A percentile compares a stretch with the other conserved stretches of the same genome.
phyloP scores from a whole-genome alignment of 1,140 invertebrate genomes.

The Saxidomus purpurata region DNA sequence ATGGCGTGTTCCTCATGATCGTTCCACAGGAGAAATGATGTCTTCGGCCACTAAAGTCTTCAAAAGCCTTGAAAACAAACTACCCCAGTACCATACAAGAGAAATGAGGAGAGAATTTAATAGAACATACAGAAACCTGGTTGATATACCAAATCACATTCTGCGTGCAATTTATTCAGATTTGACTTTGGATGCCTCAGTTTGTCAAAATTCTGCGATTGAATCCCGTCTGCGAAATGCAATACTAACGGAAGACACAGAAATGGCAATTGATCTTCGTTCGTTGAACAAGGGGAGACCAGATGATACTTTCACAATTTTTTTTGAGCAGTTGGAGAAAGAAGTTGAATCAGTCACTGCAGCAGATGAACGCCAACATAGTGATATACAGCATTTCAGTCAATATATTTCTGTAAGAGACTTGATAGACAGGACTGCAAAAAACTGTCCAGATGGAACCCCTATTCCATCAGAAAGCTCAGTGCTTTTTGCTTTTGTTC shows the following conservation, averaged over 20 bases:
- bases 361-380: slow-evolving; percentile 66
- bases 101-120: slow-evolving; percentile 68
- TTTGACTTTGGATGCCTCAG: slow-evolving; percentile 51
- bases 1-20: slow-evolving; percentile 62
- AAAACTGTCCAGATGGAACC: slow-evolving; percentile 61
- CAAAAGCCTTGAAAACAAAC: slow-evolving; percentile 28
- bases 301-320: slow-evolving; percentile 69
- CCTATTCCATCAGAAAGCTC: slow-evolving; percentile 65
- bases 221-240: slow-evolving; percentile 41
- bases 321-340: slow-evolving; percentile 67
- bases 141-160: slow-evolving; percentile 60
- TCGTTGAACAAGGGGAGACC: slow-evolving; percentile 67
- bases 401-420: slow-evolving; percentile 66
- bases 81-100: slow-evolving; percentile 67
- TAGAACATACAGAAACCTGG: neutral
- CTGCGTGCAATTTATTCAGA: slow-evolving; percentile 65
- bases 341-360: slow-evolving; percentile 56
- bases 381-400: slow-evolving; percentile 62
- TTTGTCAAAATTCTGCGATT: slow-evolving; percentile 40
- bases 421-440: slow-evolving; percentile 53
- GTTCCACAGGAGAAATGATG: slow-evolving; percentile 61
- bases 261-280: slow-evolving; percentile 67
- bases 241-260: slow-evolving; percentile 61
- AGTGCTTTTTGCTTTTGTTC: slow-evolving; percentile 68
- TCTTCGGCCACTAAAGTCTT: slow-evolving; percentile 27